These are phyloP conservation scores for Escarpia spicata DNA, from an alignment of 2,888 invertebrate genomes.

Conservation along the genomic window DNA sequence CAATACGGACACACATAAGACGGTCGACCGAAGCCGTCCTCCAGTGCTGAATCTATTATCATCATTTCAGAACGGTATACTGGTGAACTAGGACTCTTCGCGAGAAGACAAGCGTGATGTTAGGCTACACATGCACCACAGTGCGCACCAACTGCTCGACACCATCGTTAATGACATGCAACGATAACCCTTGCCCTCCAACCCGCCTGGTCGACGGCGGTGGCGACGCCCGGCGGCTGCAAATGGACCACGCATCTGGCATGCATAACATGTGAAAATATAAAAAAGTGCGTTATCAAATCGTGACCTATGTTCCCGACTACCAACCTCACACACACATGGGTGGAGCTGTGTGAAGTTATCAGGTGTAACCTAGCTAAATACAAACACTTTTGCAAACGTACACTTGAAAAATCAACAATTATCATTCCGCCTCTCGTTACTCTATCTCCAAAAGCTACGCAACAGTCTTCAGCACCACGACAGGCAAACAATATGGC, in stretches of 20 bases:
- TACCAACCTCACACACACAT: neutral
- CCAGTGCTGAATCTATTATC: neutral
- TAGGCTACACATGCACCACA: neutral
- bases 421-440: neutral
- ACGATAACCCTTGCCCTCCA: neutral
- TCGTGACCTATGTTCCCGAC: neutral
- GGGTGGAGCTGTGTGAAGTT: neutral
- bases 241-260: neutral
- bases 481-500: neutral
- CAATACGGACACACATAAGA: neutral
- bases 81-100: neutral
- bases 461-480: neutral
- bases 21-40: neutral
- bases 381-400: constrained; percentile 7
- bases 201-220: neutral
- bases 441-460: neutral
- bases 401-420: constrained; percentile 7
- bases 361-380: neutral
- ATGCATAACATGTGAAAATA: constrained; percentile 12
- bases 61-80: neutral
- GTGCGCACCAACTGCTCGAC: neutral
- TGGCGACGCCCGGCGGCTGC: neutral
- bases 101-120: neutral
- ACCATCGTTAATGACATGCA: neutral
- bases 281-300: neutral